These are phyloP conservation scores for Apeira syringaria DNA, from an alignment of 2,888 invertebrate genomes.

Conservation along the genomic window DNA sequence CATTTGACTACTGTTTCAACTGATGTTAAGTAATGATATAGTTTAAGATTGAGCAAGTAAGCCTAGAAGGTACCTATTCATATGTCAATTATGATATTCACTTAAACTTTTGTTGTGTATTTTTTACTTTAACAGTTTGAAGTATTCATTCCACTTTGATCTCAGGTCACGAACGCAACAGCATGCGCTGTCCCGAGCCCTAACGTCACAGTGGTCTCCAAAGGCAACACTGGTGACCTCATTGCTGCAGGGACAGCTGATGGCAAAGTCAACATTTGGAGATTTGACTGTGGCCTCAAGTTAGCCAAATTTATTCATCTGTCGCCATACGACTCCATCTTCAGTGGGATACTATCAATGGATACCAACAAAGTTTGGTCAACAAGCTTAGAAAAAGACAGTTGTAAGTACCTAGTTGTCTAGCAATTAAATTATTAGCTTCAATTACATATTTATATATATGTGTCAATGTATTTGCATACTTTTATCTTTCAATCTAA, in stretches of 20 bases:
- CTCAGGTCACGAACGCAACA: slow-evolving; percentile 89
- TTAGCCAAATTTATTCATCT: slow-evolving; percentile 84
- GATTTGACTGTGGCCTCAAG: slow-evolving; percentile 90
- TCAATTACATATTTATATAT: neutral
- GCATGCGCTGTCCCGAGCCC: slow-evolving; percentile 87
- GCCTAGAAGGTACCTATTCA: too few species aligned
- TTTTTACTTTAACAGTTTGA: too few species aligned
- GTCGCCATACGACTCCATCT: slow-evolving; percentile 76
- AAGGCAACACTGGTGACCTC: slow-evolving; percentile 84
- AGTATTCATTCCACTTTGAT: neutral
- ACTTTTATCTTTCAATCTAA: neutral
- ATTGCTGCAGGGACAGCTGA: slow-evolving; percentile 83
- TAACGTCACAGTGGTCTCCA: slow-evolving; percentile 82
- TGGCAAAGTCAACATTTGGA: slow-evolving; percentile 92
- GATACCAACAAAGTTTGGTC: slow-evolving; percentile 77
- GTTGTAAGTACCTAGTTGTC: slow-evolving; percentile 54
- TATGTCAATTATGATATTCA: too few species aligned
- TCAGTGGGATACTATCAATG: slow-evolving; percentile 69
- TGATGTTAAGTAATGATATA: too few species aligned
- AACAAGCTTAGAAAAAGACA: slow-evolving; percentile 72
- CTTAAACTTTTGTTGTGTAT: too few species aligned
- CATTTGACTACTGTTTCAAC: too few species aligned
- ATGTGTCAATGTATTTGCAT: too few species aligned
- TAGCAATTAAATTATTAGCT: neutral
- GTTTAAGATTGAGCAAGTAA: too few species aligned